A percentile compares a stretch with the other conserved stretches of the same genome.
phyloP scores from a whole-genome alignment of 2,113 vertebrate genomes.

The Phainopepla nitens region DNA sequence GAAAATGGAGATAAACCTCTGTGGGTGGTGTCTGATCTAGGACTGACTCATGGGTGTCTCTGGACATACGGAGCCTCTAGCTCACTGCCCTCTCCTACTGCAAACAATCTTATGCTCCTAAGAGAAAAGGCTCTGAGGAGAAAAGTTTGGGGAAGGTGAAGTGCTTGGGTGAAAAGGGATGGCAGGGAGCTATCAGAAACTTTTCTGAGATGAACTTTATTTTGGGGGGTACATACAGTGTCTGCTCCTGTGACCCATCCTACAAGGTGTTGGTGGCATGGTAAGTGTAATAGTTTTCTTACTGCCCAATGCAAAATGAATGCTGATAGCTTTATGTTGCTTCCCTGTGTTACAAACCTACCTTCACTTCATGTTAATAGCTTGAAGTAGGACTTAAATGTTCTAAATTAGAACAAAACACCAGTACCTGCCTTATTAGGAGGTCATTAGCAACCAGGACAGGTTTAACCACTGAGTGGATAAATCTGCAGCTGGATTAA shows the following conservation, averaged over 20 bases:
- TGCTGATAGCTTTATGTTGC: not conserved
- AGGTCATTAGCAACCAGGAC: not conserved
- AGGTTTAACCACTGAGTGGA: not conserved
- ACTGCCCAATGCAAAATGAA: not conserved
- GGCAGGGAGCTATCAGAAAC: not conserved
- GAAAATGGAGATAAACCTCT: not conserved
- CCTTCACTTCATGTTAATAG: not conserved
- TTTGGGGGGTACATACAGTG: not conserved
- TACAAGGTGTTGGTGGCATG: not conserved
- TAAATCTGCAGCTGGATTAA: slow-evolving; percentile 18
- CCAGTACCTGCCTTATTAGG: not conserved
- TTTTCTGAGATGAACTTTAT: not conserved
- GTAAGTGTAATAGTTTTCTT: not conserved
- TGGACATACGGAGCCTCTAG: not conserved
- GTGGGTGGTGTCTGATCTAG: not conserved
- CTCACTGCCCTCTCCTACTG: not conserved
- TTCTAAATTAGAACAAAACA: not conserved
- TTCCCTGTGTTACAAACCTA: not conserved
- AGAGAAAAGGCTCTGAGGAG: not conserved
- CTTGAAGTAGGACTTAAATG: not conserved
- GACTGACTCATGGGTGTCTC: not conserved
- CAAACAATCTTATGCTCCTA: not conserved
- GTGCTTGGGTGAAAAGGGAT: not conserved
- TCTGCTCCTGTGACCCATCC: not conserved
- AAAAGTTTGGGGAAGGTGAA: not conserved